Evolutionary conservation across 64 coral and sea anemone species (phyloP).

Genomic region (Montipora foliosa): DNA sequence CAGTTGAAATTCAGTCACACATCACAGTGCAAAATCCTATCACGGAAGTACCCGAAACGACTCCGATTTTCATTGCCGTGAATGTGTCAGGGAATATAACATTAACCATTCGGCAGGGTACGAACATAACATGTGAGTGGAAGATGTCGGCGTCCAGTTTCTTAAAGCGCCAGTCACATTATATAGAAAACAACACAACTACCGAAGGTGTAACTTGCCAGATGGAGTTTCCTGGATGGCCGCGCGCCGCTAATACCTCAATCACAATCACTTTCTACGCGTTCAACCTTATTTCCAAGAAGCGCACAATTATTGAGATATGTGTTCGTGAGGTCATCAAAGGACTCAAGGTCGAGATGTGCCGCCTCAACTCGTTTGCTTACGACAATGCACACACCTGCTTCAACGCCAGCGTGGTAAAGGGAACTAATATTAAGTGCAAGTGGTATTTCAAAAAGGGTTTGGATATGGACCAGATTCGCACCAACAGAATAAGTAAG

Average conservation of each 20-base stretch:
- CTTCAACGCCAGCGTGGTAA: not conserved
- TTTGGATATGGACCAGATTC: not conserved
- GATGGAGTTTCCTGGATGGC: not conserved
- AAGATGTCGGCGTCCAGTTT: not conserved
- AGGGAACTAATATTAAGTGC: not conserved
- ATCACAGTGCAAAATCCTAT: constrained; percentile 27
- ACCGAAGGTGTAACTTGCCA: constrained; percentile 11
- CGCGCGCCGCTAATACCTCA: too few relatives aligned
- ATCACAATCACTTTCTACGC: not conserved
- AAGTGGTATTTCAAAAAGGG: constrained; percentile 10
- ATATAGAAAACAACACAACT: not conserved
- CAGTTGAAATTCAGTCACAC: not conserved
- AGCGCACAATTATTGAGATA: not conserved
- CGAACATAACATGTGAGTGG: constrained; percentile 50
- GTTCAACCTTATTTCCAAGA: constrained; percentile 35
- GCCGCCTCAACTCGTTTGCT: constrained; percentile 27
- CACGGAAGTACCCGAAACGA: not conserved
- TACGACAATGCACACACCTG: constrained; percentile 12
- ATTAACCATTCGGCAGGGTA: not conserved
- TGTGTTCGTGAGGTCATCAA: constrained; percentile 11
- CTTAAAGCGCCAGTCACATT: not conserved
- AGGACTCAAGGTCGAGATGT: constrained; percentile 12
- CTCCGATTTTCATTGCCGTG: not conserved
- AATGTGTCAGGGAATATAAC: not conserved
- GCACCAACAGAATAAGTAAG: not conserved